Base-by-base conservation (phyloP, 2,797 vertebrate species). In the Austrolebias charrua region DNA sequence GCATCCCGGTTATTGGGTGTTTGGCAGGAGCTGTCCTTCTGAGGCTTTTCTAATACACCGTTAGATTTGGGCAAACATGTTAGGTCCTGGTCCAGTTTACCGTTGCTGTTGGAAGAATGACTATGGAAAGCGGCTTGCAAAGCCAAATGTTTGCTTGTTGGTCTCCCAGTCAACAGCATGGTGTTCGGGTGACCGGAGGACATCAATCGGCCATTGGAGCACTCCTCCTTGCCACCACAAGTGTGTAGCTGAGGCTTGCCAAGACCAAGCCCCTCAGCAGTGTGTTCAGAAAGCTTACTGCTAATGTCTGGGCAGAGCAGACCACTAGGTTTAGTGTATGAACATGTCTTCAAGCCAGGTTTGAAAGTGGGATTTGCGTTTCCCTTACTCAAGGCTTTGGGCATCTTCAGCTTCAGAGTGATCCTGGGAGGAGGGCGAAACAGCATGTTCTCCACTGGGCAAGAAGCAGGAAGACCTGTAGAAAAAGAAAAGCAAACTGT, bases 371-470 rank as follows among this genome's bases (percentile, higher is more conserved):
- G 86, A 86, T 88, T 94, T 81, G 90, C 91, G 31, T 96, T 96
- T 71, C 94, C 94, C 6, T 91, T 57, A 18, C 43, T 45, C 0
- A 91, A 86, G 48, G 91, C 89, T 92, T 93, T 96, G 77, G 96
- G 95, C 96, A 97, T 98, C 90, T 98, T 98, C 71, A 98, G 93
- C 86, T 98, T 98, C 56, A 99, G 92, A 18, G 95, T 98, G 76
- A 98, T 97, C 89, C 95, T 94, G 1, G 97, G 97, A 84, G 95
- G 94, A 75, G 95, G 93, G 60, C 92, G 93, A 75, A 95, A 96
- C 80, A 98, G 81, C 48, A 93, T 84, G 60, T 90, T 95, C 85
- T 98, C 98, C 87, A 93, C 87, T 57, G 94, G 91, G 78, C 85
- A 94, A 12, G 95, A 94, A 70, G 94, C 87, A 24, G 95, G 92